Conservation (phyloP, 2,797 vertebrate species). For the Molossus alvarezi region DNA sequence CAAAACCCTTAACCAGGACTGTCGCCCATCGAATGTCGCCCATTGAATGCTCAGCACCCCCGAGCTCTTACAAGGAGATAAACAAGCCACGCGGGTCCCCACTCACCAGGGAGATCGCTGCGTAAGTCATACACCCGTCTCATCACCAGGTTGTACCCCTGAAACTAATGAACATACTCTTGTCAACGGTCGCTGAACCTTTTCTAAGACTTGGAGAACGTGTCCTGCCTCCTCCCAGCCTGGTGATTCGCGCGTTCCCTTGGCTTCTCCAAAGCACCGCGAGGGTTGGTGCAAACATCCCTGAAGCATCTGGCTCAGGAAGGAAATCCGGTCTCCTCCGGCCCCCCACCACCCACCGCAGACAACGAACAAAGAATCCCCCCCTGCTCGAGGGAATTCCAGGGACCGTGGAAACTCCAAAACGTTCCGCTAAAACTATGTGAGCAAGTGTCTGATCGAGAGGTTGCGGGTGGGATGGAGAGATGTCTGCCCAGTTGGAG, state of each 20-base stretch:
- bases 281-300: neutral
- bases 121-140: no score
- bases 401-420: neutral
- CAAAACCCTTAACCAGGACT: accelerated
- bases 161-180: no score
- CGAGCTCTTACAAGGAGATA: neutral
- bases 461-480: neutral
- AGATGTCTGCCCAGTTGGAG: no score
- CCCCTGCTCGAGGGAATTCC: neutral
- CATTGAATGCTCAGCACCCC: accelerated
- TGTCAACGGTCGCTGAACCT: neutral
- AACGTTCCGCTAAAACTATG: neutral
- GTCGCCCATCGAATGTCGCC: accelerated
- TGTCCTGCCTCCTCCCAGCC: neutral
- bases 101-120: neutral
- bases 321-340: neutral
- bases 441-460: neutral
- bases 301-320: neutral
- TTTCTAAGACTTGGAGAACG: neutral
- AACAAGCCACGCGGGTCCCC: accelerated
- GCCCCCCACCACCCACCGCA: no score
- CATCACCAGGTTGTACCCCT: neutral
- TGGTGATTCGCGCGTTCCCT: neutral
- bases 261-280: neutral
- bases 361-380: neutral